Base-by-base conservation (phyloP, 1,140 invertebrate genomes). In the Charaxes varanes region DNA sequence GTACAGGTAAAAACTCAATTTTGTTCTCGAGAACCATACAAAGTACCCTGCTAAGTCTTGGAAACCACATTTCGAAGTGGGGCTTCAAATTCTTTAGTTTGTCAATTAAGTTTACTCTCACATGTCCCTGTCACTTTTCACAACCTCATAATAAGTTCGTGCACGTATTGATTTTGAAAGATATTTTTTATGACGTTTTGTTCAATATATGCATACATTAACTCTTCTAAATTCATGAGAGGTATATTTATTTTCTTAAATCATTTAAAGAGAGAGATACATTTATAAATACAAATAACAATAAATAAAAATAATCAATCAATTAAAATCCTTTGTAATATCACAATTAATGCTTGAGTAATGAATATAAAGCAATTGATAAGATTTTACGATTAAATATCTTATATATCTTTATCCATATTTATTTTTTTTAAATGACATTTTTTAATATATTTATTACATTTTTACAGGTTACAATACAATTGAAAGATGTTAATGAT, bases 401-500 rank as follows among this genome's bases (percentile, higher is more conserved):
- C n/a, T n/a, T n/a, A n/a, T n/a, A n/a, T n/a, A n/a, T n/a, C n/a
- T n/a, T n/a, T n/a, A n/a, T n/a, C n/a, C n/a, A n/a, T n/a, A n/a
- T n/a, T n/a, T n/a, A n/a, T n/a, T n/a, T n/a, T n/a, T n/a, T n/a
- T n/a, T n/a, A n/a, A n/a, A n/a, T n/a, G n/a, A n/a, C 21, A 15
- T 31, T 10, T 26, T 26, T 1, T 31, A 4, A 33, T 8, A 24
- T 26, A 40, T n/a, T 11, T 26, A 30, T 43, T 27, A 41, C 10
- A 33, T 21, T 5, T 32, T 82, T 84, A 18, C 83, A 96, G 93
- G 94, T 98, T 19, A 94, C 89, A 11, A 91, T 99, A 45, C 88
- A 91, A 34, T 81, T 98, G 22, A 90, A 94, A 68, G 97, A 98
- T 80, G 92, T 98, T 10, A 99, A 99, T 84, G 97, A 99, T 77